phyloP scores from a whole-genome alignment of 2,113 vertebrate species.

The Carlito syrichta region DNA sequence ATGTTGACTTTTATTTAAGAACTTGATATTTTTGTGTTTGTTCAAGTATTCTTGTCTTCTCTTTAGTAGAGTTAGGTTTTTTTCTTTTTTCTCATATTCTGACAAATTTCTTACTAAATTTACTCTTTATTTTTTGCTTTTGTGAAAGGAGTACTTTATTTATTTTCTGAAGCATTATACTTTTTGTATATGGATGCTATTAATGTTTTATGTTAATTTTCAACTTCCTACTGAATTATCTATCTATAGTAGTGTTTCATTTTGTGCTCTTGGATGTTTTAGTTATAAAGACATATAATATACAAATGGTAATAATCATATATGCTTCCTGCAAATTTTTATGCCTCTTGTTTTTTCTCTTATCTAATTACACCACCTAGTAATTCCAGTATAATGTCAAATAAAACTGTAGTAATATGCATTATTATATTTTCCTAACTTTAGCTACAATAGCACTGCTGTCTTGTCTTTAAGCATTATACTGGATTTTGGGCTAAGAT shows the following conservation, averaged over 20 bases:
- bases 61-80: background rate
- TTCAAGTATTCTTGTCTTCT: background rate
- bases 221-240: background rate
- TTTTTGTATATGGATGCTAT: background rate
- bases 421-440: background rate
- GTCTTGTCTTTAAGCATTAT: background rate
- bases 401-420: background rate
- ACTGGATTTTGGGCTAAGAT: background rate
- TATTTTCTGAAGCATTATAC: background rate
- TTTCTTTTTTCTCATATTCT: background rate
- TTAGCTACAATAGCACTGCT: background rate
- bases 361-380: background rate
- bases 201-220: background rate
- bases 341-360: background rate
- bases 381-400: background rate
- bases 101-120: background rate
- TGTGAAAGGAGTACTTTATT: background rate
- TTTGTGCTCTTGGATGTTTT: background rate
- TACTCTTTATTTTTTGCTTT: background rate
- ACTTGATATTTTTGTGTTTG: background rate
- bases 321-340: background rate
- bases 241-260: background rate
- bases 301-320: background rate
- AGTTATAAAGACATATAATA: background rate
- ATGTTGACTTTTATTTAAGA: background rate